Evolutionary conservation across 1,140 invertebrate species (phyloP).

Genomic region (Odontomachus brunneus): DNA sequence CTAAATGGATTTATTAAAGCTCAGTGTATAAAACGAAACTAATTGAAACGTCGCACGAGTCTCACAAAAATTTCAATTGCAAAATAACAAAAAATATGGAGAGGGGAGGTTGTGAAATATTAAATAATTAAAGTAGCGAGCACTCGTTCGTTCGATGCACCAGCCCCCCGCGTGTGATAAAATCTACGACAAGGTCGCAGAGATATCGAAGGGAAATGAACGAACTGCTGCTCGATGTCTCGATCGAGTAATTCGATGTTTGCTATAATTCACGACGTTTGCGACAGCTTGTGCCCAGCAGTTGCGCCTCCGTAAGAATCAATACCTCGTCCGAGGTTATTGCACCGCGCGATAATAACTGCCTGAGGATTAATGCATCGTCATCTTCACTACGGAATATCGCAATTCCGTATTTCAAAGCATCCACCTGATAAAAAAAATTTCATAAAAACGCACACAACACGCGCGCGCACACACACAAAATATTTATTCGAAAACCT

Average conservation of each 20-base stretch:
- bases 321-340: constrained; percentile 32
- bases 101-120: no score
- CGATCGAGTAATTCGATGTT: constrained; percentile 1
- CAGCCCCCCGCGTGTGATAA: no score
- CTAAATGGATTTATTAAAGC: no score
- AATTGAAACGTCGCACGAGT: no score
- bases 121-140: no score
- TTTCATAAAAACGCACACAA: not conserved
- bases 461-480: no score
- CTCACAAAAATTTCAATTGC: no score
- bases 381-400: constrained; percentile 5
- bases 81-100: no score
- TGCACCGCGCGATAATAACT: constrained; percentile 36
- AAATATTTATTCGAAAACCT: not conserved
- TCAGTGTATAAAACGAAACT: no score
- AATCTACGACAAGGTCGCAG: not conserved
- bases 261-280: constrained; percentile 26
- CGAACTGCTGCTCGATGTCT: not conserved
- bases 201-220: not conserved
- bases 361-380: constrained; percentile 11
- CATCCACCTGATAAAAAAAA: not conserved
- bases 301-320: constrained; percentile 35
- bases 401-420: not conserved
- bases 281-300: not conserved
- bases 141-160: no score